Conservation (phyloP, 2,113 vertebrate species). For the Podiceps cristatus region DNA sequence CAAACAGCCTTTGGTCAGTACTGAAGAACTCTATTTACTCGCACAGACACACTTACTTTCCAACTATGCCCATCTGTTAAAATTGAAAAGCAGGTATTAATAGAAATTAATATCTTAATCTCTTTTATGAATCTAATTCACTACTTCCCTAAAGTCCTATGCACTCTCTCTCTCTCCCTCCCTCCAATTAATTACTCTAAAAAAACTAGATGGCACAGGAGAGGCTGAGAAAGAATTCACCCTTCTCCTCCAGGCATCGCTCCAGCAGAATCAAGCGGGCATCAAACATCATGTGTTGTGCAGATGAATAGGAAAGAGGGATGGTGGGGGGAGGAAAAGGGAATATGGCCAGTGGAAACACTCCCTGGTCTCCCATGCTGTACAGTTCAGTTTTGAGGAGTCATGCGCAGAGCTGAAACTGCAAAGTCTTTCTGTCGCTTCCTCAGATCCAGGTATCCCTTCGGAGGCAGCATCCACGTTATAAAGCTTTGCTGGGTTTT, state of each 20-base stretch:
- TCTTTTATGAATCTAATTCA: background rate
- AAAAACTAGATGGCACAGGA: background rate
- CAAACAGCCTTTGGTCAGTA: background rate
- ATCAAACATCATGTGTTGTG: conserved; percentile 18
- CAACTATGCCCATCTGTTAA: background rate
- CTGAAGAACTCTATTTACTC: background rate
- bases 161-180: background rate
- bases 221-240: conserved; percentile 1
- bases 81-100: background rate
- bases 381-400: background rate
- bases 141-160: background rate
- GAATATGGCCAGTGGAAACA: background rate
- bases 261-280: conserved; percentile 46
- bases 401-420: background rate
- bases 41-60: background rate
- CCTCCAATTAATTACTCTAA: conserved; percentile 28
- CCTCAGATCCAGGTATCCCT: background rate
- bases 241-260: conserved; percentile 43
- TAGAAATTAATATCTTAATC: background rate
- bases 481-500: background rate
- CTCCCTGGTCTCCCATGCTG: background rate
- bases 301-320: background rate
- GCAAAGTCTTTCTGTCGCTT: background rate
- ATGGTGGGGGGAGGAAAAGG: background rate
- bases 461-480: background rate